Base-by-base conservation (phyloP, 1,140 invertebrate species). In the Hyphantria cunea region DNA sequence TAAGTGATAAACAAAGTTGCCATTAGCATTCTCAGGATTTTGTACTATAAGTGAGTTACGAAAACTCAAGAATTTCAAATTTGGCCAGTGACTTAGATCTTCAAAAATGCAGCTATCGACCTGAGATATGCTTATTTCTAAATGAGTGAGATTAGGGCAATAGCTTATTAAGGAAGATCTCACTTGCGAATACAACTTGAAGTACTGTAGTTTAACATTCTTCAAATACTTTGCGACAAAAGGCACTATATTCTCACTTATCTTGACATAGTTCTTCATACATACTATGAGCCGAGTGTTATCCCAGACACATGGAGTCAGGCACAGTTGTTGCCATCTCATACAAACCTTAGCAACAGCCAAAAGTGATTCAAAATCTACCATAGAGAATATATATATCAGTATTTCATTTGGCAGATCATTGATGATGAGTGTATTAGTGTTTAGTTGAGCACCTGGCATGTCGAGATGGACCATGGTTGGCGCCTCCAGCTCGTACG, bases 111-210 rank as follows among this genome's bases (percentile, higher is more conserved):
- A 89, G 64, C 84, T 85, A 66, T 91, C 89, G 58, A 92, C 90
- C 79, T 90, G 88, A 58, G 91, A 92, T 84, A 92, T 91, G 63
- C 89, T 91, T 82, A 92, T 92, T 86, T 92, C 91, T 86, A 92
- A 73, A 72, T 90, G 84, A 69, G 90, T 92, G 63, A 92, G 77
- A 74, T 92, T 92, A 37, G 91, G 91, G 58, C 91, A 92, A 66
- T 89, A 86, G 44, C 80, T 88, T 59, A 89, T 91, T 53, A 92
- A 72, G 70, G 91, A 89, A 70, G 83, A 73, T 72, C 91, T 83
- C 31, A 92, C 86, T 80, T 91, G 88, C 66, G 83, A 87, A 84
- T 92, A 92, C 69, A 91, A 81, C 70, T 92, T 92, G 63, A 92
- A 92, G 83, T 91, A 92, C 77, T 92, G 91, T 66, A 92, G 74